phyloP scores from a whole-genome alignment of 1,140 invertebrate species.

The Pinna nobilis region DNA sequence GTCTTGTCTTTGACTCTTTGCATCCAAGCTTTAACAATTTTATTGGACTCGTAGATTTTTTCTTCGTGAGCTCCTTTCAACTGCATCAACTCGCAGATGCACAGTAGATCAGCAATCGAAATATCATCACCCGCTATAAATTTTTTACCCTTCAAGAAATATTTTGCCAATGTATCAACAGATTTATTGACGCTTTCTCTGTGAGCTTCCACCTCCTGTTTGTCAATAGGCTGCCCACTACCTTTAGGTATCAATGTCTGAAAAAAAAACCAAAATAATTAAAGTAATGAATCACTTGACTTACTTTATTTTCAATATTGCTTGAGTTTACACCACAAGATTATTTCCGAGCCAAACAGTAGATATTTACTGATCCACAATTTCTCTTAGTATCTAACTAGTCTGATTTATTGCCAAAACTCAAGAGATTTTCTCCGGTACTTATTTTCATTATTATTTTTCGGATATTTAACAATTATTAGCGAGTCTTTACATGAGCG shows the following conservation, averaged over 20 bases:
- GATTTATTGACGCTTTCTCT: constrained; percentile 54
- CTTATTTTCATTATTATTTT: too few species aligned
- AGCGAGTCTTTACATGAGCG: too few species aligned
- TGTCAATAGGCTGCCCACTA: constrained; percentile 46
- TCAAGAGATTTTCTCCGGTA: too few species aligned
- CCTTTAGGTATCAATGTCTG: constrained; percentile 52
- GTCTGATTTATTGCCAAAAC: too few species aligned
- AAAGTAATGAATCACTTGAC: too few species aligned
- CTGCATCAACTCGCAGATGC: constrained; percentile 88
- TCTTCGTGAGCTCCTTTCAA: constrained; percentile 81
- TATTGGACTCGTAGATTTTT: constrained; percentile 78
- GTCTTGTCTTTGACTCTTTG: constrained; percentile 78
- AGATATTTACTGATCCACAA: too few species aligned
- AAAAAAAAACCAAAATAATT: too few species aligned
- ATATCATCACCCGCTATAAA: constrained; percentile 82
- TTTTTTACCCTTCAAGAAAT: constrained; percentile 65
- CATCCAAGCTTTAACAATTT: constrained; percentile 80
- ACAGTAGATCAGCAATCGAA: constrained; percentile 87
- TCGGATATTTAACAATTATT: too few species aligned
- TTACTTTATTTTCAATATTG: too few species aligned
- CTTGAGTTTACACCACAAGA: too few species aligned
- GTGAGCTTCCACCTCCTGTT: constrained; percentile 51
- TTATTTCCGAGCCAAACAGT: too few species aligned
- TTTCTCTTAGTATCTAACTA: too few species aligned
- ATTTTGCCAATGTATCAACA: constrained; percentile 68